phyloP scores from a whole-genome alignment of 1,140 invertebrate species.

The Plutomurus gul region DNA sequence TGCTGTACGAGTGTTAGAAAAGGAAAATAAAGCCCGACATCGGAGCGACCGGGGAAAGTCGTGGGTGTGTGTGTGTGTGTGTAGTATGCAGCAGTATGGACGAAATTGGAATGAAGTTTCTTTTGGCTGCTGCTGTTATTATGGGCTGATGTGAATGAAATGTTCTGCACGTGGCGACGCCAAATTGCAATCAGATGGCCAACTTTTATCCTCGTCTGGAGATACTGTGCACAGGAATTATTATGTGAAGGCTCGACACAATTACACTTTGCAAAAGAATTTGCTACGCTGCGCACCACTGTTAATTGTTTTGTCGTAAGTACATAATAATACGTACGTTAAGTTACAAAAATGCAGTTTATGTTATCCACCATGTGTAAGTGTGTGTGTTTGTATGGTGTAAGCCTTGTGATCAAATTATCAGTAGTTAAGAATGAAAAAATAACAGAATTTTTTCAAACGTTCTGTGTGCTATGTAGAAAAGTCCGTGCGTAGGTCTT shows the following conservation, averaged over 20 bases:
- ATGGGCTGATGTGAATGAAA: not conserved
- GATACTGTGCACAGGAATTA: too few species aligned
- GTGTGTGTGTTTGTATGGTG: not conserved
- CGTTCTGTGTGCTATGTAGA: not conserved
- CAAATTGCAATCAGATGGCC: slow-evolving; percentile 1
- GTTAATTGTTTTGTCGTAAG: too few species aligned
- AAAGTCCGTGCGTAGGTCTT: not conserved
- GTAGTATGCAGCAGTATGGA: too few species aligned
- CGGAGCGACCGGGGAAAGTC: not conserved
- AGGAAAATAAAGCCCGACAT: not conserved
- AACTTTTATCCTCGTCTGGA: too few species aligned
- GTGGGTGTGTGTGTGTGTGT: too few species aligned
- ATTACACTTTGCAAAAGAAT: too few species aligned
- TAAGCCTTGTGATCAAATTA: too few species aligned
- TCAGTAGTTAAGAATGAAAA: too few species aligned
- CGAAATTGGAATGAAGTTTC: slow-evolving; percentile 8
- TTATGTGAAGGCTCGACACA: too few species aligned
- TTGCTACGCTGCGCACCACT: too few species aligned
- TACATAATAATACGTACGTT: not conserved
- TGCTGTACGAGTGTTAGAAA: not conserved
- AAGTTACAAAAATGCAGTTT: not conserved
- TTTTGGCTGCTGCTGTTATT: not conserved
- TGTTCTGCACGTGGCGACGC: not conserved
- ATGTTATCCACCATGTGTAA: not conserved
- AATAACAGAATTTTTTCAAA: not conserved